These are phyloP conservation scores for Erinaceus europaeus DNA, from an alignment of 2,113 vertebrate genomes.

Conservation along the genomic window DNA sequence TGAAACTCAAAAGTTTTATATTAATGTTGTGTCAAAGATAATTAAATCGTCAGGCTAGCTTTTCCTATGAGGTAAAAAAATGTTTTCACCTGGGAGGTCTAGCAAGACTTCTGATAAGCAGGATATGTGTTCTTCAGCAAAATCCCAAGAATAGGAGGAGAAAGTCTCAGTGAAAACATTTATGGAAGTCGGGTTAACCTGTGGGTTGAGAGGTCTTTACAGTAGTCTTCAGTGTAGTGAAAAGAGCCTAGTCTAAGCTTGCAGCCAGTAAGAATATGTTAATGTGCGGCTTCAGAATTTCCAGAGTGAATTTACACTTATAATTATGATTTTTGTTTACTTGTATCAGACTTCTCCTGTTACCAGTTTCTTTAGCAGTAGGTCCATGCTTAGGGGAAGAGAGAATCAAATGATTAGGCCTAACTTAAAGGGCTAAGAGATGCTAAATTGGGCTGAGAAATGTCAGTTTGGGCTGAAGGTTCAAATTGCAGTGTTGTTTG, in stretches of 20 bases:
- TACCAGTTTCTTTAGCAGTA: background rate
- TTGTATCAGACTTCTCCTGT: background rate
- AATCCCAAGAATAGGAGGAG: constrained; percentile 25
- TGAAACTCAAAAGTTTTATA: constrained; percentile 1
- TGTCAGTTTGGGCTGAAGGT: constrained; percentile 33
- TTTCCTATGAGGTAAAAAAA: constrained; percentile 40
- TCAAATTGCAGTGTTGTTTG: constrained; percentile 31
- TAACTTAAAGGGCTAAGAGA: constrained; percentile 51
- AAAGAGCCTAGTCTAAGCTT: background rate
- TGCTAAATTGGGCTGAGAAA: constrained; percentile 30
- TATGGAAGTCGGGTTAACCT: background rate
- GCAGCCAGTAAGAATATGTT: constrained; percentile 8
- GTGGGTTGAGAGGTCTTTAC: background rate
- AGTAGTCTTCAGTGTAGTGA: constrained; percentile 2
- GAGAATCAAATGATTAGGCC: constrained; percentile 20
- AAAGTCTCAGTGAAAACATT: background rate
- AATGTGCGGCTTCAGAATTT: background rate
- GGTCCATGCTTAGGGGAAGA: constrained; percentile 5
- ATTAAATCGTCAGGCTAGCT: constrained; percentile 17
- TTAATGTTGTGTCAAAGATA: constrained; percentile 8
- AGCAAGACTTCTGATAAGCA: constrained; percentile 1
- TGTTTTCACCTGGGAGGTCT: background rate
- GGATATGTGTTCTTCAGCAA: constrained; percentile 4
- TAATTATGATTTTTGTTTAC: constrained; percentile 27
- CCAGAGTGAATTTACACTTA: constrained; percentile 9